Base-by-base conservation (phyloP, 2,797 vertebrate species). In the Semaprochilodus insignis region DNA sequence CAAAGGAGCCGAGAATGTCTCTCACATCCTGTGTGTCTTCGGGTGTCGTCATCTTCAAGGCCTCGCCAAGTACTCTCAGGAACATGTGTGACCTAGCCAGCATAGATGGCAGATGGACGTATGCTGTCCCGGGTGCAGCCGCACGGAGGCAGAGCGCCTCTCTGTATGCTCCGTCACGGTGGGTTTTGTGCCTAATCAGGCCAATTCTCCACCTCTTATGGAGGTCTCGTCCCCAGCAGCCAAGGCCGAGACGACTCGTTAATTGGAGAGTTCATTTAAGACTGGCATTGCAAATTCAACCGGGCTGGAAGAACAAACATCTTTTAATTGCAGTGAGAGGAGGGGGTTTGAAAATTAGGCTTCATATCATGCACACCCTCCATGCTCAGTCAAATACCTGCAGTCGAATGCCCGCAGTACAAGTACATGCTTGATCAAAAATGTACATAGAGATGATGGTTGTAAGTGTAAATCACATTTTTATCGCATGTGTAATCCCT, bases 111-210 rank as follows among this genome's bases (percentile, higher is more conserved):
- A n/a, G 40, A 21, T 19, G 27, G 4, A 65, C 13, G 25, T 52
- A 6, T 77, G 74, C 31, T 72, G 72, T 77, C 44, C 55, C 25
- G 17, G 19, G 21, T 55, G 36, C 31, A 11, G 51, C 81, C 81
- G 72, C 81, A 77, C 4, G 93, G 89, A 91, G 92, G 91, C 92
- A 93, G 88, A 80, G 66, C 86, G 60, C 86, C 79, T 85, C 81
- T 85, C 67, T 72, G 72, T 78, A 87, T 67, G 85, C 52, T 74
- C 57, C 3, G 13, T 34, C 17, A 77, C 57, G 44, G 62, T 74
- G 57, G 67, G 81, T 66, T 81, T 77, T 85, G 86, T 86, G 60
- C 80, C 88, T 83, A 85, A 87, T 88, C 74, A 70, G 76, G 44
- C 74, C 69, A 19, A 52, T 73, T 84, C 48, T n/a, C 40, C 7